Evolutionary conservation across 2,113 vertebrate genomes (phyloP), one percentile per base, ranked within the genome.

Genomic region (Amblyopsis rosae): DNA sequence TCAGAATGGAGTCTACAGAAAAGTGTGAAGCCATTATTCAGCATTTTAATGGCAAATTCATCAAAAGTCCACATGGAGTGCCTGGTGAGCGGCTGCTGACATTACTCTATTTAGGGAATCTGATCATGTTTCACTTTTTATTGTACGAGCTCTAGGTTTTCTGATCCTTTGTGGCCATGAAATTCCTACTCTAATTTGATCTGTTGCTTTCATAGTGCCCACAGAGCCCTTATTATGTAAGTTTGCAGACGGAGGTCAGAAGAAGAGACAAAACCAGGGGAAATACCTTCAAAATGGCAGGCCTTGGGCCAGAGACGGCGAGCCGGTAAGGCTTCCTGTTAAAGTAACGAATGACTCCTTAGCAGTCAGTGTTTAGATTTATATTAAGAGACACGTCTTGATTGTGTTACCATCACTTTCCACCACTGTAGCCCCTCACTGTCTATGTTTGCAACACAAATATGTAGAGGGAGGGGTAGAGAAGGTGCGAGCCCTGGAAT

Each of bases 201-300:
- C 69, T 75, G 66, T 74, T 70, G 70, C 71, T 69, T 72, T 57
- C 5, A 60, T 51, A 98, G 96, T 94, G 62, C 95, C 96, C 63
- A 90, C 93, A 35, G 96, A 98, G 87, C 96, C 96, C 3, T 90
- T 98, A 91, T 93, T 98, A 86, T 98, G 95, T 86, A 98, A 98
- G 86, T 98, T 98, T 91, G 96, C 96, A 17, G 96, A 98, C 45
- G 96, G 96, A 2, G 96, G 96, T 10, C 96, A 97, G 86, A 98
- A 98, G 90, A 98, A 97, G 87, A 90, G 96, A 57, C 96, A 95
- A 88, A 94, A 92, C 84, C 96, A 95, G 86, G 94, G 95, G 72
- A 98, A 96, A 83, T 96, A 94, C 49, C 90, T 95, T 70, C 95
- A 93, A 61, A 96, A 96, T 16, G 96, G 95, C 68, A 90, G 95